A percentile compares a stretch with the other conserved stretches of the same genome.
Conservation (phyloP, 2,888 invertebrate species). For the Eilema griseolum region DNA sequence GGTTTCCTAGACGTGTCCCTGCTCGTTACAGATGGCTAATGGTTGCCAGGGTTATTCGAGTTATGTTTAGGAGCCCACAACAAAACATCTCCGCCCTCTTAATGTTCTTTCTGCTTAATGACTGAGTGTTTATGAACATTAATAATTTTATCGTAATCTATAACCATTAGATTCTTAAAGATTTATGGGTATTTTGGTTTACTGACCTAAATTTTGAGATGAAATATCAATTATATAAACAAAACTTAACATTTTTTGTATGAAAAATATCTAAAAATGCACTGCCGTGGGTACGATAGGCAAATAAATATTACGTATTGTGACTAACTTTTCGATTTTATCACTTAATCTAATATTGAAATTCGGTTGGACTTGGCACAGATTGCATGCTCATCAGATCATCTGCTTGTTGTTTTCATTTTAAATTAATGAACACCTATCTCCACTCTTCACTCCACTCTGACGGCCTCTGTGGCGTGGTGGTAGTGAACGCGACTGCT, state of each 20-base stretch:
- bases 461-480: no score
- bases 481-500: no score
- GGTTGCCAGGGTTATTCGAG: constrained; percentile 67
- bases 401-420: no score
- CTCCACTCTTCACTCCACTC: no score
- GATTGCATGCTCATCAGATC: no score
- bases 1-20: constrained; percentile 56
- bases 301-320: not conserved
- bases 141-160: constrained; percentile 36
- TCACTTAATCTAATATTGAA: not conserved
- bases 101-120: constrained; percentile 65
- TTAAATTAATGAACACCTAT: no score
- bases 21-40: constrained; percentile 65
- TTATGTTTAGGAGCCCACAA: constrained; percentile 60
- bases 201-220: not conserved
- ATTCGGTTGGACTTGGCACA: no score
- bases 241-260: not conserved
- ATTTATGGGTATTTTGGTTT: constrained; percentile 1
- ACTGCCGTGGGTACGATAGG: not conserved
- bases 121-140: constrained; percentile 56
- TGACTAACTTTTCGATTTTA: not conserved
- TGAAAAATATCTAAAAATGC: not conserved
- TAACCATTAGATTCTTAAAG: constrained; percentile 15
- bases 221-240: not conserved
- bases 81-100: constrained; percentile 55